These are phyloP conservation scores for Leptosomus discolor DNA, from an alignment of 2,113 vertebrate genomes.

Conservation along the genomic window DNA sequence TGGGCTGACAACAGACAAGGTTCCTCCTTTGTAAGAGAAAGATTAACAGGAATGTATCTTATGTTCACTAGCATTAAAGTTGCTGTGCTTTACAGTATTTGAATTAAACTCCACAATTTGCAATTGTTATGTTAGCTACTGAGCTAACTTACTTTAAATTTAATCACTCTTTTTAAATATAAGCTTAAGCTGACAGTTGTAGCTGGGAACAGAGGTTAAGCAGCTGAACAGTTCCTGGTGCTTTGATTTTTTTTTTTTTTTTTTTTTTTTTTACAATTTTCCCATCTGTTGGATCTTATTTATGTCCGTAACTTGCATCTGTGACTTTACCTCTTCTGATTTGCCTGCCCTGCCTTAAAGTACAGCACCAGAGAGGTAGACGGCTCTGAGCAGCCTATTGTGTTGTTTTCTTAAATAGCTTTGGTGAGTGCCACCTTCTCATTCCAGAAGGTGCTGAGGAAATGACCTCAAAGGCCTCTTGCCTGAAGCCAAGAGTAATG, in stretches of 20 bases:
- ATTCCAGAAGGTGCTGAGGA: constrained; percentile 31
- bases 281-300: accelerated
- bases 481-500: background rate
- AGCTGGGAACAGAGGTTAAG: background rate
- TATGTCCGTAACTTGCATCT: background rate
- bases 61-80: background rate
- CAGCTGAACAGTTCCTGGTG: background rate
- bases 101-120: background rate
- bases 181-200: background rate
- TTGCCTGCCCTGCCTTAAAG: background rate
- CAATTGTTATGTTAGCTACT: background rate
- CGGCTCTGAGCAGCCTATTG: background rate
- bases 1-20: background rate
- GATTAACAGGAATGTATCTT: background rate
- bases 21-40: background rate
- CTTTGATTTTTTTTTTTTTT: background rate
- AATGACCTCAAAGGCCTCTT: constrained; percentile 16
- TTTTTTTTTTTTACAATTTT: background rate
- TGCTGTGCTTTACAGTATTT: background rate
- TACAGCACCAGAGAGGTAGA: background rate
- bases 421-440: constrained; percentile 13
- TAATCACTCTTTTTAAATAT: background rate
- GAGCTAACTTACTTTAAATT: background rate
- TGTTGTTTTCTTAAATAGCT: background rate
- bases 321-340: background rate